phyloP scores from a whole-genome alignment of 1,140 invertebrate genomes.

The Drusus annulatus region DNA sequence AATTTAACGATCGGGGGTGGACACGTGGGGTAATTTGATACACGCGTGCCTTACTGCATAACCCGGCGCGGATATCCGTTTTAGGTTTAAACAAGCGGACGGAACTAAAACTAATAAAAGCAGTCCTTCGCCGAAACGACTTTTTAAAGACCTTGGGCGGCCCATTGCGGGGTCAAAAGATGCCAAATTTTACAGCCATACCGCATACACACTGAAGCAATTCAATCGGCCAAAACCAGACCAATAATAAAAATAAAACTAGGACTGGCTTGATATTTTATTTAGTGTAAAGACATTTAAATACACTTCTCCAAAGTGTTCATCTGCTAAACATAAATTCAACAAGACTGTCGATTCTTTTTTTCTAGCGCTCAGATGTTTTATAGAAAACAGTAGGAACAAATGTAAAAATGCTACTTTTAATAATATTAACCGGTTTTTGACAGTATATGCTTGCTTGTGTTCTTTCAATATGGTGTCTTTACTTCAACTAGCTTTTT shows the following conservation, averaged over 20 bases:
- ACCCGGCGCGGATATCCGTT: conserved; percentile 31
- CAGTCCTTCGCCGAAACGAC: conserved; percentile 32
- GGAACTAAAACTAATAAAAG: conserved; percentile 37
- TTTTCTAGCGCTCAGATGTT: background rate
- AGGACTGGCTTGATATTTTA: background rate
- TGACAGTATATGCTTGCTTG: too few relatives aligned
- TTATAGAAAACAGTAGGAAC: background rate
- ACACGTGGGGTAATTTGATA: conserved; percentile 27
- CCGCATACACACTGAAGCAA: too few relatives aligned
- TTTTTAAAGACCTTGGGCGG: conserved; percentile 13
- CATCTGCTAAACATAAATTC: background rate
- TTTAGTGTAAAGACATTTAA: background rate
- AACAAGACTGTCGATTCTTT: background rate
- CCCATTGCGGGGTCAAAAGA: conserved; percentile 5
- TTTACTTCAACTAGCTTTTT: conserved; percentile 1
- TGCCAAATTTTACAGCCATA: background rate
- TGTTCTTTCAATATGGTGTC: background rate
- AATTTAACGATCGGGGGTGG: conserved; percentile 27
- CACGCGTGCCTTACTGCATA: background rate
- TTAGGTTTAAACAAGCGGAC: conserved; percentile 24
- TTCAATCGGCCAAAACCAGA: too few relatives aligned
- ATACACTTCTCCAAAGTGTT: background rate
- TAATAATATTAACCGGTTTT: background rate
- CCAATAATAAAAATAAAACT: background rate
- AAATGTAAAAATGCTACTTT: background rate